phyloP scores from a whole-genome alignment of 2,888 invertebrate species.

The Apamea monoglypha region DNA sequence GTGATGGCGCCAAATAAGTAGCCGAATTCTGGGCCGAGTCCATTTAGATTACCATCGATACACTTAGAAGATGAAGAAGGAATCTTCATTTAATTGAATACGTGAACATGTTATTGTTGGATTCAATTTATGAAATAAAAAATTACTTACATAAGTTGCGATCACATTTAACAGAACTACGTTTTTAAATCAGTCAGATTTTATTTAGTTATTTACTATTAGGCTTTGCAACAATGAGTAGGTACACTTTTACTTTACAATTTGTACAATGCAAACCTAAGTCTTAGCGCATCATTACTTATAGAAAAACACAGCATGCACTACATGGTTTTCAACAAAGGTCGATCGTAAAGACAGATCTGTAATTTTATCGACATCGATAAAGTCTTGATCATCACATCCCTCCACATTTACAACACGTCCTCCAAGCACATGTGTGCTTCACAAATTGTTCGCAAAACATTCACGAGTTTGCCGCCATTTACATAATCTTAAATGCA shows the following conservation, averaged over 20 bases:
- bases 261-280: no score
- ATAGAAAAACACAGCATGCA: no score
- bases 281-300: no score
- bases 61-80: no score
- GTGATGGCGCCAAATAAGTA: no score
- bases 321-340: no score
- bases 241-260: no score
- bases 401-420: constrained; percentile 64
- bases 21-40: no score
- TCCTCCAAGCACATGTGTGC: constrained; percentile 68
- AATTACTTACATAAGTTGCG: not conserved
- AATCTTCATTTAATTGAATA: not conserved
- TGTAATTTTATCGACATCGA: constrained; percentile 36
- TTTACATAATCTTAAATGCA: constrained; percentile 69
- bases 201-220: no score
- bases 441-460: constrained; percentile 72
- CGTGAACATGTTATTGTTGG: not conserved
- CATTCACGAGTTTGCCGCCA: constrained; percentile 68
- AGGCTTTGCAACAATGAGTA: no score
- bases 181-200: no score
- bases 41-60: no score
- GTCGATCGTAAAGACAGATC: not conserved
- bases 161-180: not conserved
- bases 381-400: constrained; percentile 24
- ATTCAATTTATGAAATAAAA: not conserved